These are phyloP conservation scores for Apodemus speciosus DNA, from an alignment of 2,113 vertebrate species.

Conservation along the genomic window DNA sequence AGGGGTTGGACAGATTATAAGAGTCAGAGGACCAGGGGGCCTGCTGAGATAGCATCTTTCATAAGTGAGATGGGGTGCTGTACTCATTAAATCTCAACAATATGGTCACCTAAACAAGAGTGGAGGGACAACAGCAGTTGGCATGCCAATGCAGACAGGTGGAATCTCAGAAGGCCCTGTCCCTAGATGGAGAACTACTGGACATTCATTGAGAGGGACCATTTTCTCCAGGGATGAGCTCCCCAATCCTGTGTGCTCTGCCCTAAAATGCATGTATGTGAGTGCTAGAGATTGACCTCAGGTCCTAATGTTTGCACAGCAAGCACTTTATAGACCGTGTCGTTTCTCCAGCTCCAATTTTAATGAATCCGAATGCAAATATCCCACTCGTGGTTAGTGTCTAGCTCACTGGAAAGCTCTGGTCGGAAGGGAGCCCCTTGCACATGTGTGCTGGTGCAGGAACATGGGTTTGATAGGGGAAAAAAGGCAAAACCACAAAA, in stretches of 20 bases:
- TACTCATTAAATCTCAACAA: not conserved
- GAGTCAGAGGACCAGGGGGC: no score
- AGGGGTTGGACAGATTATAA: not conserved
- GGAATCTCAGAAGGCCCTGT: not conserved
- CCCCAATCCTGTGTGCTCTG: not conserved
- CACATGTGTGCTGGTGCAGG: not conserved
- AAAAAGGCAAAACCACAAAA: not conserved
- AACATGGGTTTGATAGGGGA: not conserved
- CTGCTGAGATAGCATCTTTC: not conserved
- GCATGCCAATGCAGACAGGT: not conserved
- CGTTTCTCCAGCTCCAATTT: not conserved
- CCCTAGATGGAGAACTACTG: not conserved
- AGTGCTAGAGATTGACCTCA: not conserved
- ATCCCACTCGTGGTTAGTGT: not conserved
- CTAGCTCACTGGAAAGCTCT: not conserved
- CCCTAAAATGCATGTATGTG: not conserved
- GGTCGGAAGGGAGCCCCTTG: not conserved
- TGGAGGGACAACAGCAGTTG: not conserved
- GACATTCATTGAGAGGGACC: not conserved
- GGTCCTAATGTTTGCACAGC: not conserved
- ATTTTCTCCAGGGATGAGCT: not conserved
- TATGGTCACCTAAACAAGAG: not conserved
- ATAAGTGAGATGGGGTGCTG: not conserved
- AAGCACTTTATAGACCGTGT: not conserved
- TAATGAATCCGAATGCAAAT: conserved; percentile 27